Conservation (phyloP, 2,797 vertebrate species). For the Rachycentron canadum region DNA sequence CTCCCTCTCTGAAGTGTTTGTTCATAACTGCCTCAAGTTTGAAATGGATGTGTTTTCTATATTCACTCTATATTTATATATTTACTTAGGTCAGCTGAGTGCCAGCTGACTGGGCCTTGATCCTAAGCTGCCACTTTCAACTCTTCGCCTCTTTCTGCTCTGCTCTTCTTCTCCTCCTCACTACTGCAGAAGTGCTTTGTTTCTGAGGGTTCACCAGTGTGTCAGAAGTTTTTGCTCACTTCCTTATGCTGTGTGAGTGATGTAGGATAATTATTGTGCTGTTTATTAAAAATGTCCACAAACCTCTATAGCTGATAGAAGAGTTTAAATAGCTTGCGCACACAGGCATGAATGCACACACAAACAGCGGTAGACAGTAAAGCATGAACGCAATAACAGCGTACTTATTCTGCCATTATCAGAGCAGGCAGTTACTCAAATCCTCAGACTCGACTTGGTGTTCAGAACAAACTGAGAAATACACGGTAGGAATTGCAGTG, state of each 20-base stretch:
- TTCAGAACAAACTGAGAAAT: slow-evolving; percentile 55
- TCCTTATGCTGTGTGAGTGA: slow-evolving; percentile 44
- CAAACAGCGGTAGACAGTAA: not conserved
- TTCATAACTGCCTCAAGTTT: slow-evolving; percentile 50
- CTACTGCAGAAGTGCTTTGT: slow-evolving; percentile 56
- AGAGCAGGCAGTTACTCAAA: slow-evolving; percentile 32
- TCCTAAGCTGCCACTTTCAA: slow-evolving; percentile 69
- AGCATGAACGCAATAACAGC: slow-evolving; percentile 1
- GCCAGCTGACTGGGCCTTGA: slow-evolving; percentile 57
- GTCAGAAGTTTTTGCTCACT: slow-evolving; percentile 51
- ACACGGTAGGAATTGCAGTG: slow-evolving; percentile 35
- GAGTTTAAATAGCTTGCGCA: slow-evolving; percentile 29
- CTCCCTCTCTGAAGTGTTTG: slow-evolving; percentile 38
- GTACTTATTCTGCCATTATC: slow-evolving; percentile 44
- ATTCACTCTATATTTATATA: slow-evolving; percentile 15
- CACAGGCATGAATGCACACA: slow-evolving; percentile 6
- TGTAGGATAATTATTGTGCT: slow-evolving; percentile 9
- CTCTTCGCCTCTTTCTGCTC: slow-evolving; percentile 52
- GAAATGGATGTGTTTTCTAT: slow-evolving; percentile 53
- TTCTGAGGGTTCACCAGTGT: slow-evolving; percentile 62
- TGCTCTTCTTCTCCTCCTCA: slow-evolving; percentile 17
- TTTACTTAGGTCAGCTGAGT: slow-evolving; percentile 53
- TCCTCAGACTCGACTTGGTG: slow-evolving; percentile 46
- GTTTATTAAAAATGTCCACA: slow-evolving; percentile 10
- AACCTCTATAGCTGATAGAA: slow-evolving; percentile 19